Evolutionary conservation across 2,797 vertebrate genomes (phyloP).

Genomic region (Pseudochirops cupreus): DNA sequence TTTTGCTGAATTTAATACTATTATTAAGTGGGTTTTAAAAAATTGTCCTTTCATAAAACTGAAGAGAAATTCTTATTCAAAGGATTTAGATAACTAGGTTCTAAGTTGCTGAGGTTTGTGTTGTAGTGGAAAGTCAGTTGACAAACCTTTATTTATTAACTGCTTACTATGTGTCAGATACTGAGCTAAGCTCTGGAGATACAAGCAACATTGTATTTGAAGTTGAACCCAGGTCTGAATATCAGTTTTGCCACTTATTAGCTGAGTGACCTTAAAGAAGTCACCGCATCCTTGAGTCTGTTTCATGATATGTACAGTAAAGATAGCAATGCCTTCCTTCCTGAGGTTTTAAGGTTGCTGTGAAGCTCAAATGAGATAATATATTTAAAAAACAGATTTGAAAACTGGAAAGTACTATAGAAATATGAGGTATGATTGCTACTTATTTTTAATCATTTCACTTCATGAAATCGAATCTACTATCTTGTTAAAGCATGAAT

Average conservation of each 20-base stretch:
- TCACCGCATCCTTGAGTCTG: neutral
- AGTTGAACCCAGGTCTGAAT: neutral
- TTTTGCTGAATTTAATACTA: neutral
- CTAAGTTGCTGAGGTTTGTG: conserved; percentile 4
- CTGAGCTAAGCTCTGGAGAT: neutral
- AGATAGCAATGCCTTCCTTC: neutral
- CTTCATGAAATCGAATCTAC: neutral
- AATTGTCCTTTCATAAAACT: neutral
- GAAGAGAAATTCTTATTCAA: conserved; percentile 36
- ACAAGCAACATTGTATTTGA: neutral
- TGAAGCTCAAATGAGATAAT: neutral
- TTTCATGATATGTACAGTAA: neutral
- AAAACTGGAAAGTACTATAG: neutral
- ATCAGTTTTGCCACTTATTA: neutral
- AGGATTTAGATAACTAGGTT: conserved; percentile 27
- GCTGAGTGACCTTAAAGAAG: neutral
- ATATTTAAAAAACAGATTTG: neutral
- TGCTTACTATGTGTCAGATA: neutral
- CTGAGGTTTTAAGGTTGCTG: no score
- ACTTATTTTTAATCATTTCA: neutral
- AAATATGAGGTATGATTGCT: neutral
- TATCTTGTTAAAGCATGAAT: neutral
- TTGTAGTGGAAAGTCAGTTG: neutral
- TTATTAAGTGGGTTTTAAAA: conserved; percentile 36
- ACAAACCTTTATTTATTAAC: conserved; percentile 41